These are phyloP conservation scores for Esox lucius DNA, from an alignment of 2,797 vertebrate genomes.

Conservation along the genomic window DNA sequence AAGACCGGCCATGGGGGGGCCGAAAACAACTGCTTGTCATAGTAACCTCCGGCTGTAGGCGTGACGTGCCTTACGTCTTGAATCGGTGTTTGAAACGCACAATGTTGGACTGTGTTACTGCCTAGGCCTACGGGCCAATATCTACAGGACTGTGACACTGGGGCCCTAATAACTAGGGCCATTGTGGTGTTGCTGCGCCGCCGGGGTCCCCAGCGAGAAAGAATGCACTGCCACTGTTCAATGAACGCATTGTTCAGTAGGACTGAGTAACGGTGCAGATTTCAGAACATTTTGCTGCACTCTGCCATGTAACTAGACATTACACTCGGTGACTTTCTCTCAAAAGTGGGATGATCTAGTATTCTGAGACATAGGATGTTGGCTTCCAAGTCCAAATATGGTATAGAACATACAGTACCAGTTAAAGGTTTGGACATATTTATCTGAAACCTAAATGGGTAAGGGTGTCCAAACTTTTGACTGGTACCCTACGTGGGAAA, in stretches of 20 bases:
- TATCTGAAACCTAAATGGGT: no score
- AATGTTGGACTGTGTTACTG: not conserved
- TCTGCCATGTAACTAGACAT: not conserved
- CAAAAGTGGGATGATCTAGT: not conserved
- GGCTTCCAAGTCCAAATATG: not conserved
- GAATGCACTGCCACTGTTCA: slow-evolving; percentile 20
- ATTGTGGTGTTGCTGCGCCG: slow-evolving; percentile 6
- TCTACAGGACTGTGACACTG: not conserved
- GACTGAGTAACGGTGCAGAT: slow-evolving; percentile 24
- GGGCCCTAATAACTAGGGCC: slow-evolving; percentile 10
- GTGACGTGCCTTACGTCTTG: slow-evolving; percentile 1
- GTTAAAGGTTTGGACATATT: no score
- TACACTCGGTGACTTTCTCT: not conserved
- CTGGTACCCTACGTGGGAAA: not conserved
- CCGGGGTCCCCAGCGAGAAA: not conserved
- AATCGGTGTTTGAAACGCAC: slow-evolving; percentile 2
- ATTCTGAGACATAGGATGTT: not conserved
- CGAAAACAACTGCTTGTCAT: not conserved
- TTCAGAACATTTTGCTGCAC: not conserved
- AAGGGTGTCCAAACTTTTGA: not conserved
- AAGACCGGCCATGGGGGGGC: no score
- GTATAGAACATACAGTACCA: not conserved
- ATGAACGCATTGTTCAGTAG: slow-evolving; percentile 18
- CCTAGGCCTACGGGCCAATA: not conserved
- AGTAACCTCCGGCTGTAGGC: not conserved